Percentiles rank a stretch among this genome's conserved stretches.
phyloP scores from a whole-genome alignment of 1,140 invertebrate genomes.

The Ptiloglossa arizonensis region DNA sequence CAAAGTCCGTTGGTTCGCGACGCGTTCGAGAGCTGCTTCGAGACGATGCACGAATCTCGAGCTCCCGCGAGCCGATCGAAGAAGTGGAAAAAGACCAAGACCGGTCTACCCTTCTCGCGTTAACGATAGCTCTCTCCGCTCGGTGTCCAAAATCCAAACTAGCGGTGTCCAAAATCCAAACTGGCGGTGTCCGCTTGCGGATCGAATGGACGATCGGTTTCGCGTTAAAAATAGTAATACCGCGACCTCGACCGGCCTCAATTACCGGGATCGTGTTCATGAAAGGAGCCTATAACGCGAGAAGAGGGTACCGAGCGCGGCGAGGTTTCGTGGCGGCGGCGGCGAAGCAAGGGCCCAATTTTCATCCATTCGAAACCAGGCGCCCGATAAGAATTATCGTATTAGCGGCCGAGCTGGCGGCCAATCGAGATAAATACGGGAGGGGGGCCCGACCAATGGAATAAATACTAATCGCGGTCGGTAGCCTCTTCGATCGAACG shows the following conservation, averaged over 20 bases:
- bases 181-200: slow-evolving; percentile 28
- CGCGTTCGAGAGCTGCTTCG: too few species aligned
- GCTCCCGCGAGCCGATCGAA: too few species aligned
- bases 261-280: slow-evolving; percentile 36
- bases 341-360: slow-evolving; percentile 42
- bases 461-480: slow-evolving; percentile 50
- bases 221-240: slow-evolving; percentile 24
- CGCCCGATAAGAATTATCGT: slow-evolving; percentile 50
- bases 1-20: background rate
- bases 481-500: slow-evolving; percentile 27
- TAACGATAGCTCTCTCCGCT: slow-evolving; percentile 28
- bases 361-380: slow-evolving; percentile 36
- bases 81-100: background rate
- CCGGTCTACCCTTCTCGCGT: background rate
- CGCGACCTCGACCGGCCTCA: background rate
- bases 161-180: slow-evolving; percentile 24
- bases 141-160: slow-evolving; percentile 21
- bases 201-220: background rate
- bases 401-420: slow-evolving; percentile 40
- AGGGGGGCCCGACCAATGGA: slow-evolving; percentile 18
- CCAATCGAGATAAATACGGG: slow-evolving; percentile 49
- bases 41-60: background rate
- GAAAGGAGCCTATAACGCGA: background rate
- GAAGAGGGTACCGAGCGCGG: background rate
- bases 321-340: slow-evolving; percentile 41